These are phyloP conservation scores for Willisornis vidua DNA, from an alignment of 2,113 vertebrate species.

Conservation along the genomic window DNA sequence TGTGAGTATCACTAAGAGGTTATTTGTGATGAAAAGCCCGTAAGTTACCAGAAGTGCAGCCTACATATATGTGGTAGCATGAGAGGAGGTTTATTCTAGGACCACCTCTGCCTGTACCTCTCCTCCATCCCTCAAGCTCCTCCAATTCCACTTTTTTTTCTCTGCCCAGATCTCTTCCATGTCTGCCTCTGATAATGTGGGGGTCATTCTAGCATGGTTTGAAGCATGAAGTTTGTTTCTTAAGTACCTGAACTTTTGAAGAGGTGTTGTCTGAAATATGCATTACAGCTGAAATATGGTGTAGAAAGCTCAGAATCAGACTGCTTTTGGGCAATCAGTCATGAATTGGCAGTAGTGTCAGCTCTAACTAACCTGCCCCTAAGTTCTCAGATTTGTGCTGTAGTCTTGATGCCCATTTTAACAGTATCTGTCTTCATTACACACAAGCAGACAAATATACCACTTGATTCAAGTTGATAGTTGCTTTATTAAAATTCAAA, in stretches of 20 bases:
- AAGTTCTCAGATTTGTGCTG: background rate
- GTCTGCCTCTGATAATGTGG: background rate
- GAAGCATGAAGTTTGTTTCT: background rate
- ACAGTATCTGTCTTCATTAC: background rate
- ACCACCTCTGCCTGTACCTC: background rate
- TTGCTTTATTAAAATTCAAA: conserved; percentile 10
- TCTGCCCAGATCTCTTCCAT: background rate
- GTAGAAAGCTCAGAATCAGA: background rate
- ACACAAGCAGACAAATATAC: background rate
- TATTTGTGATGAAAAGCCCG: background rate
- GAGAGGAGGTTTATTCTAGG: background rate
- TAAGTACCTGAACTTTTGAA: background rate
- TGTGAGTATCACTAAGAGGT: background rate
- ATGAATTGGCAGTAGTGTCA: background rate
- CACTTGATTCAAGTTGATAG: background rate
- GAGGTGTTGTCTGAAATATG: background rate
- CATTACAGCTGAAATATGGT: background rate
- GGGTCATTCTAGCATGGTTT: accelerated
- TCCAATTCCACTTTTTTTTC: background rate
- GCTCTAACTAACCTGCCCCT: background rate
- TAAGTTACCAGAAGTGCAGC: background rate
- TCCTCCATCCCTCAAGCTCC: background rate
- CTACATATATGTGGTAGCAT: background rate
- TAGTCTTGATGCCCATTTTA: background rate
- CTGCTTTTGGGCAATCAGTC: background rate